Base-by-base conservation (phyloP, 1,140 invertebrate species). In the Pogonomyrmex barbatus region DNA sequence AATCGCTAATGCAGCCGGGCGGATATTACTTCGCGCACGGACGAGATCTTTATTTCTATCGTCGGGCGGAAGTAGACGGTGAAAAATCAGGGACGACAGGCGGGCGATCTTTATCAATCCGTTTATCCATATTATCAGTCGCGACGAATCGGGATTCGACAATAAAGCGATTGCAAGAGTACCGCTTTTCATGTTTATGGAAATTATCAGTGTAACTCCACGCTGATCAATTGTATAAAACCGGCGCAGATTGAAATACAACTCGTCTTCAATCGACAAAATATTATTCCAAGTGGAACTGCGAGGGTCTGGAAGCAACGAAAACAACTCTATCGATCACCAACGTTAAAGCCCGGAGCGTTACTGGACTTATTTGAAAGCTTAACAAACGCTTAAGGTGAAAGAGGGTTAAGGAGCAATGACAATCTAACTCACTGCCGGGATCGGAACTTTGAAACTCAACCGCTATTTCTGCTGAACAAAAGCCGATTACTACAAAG, bases 361-460 rank as follows among this genome's bases (percentile, higher is more conserved):
- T 65, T 24, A 52, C 42, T 36, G 30, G 56, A 83, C 79, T 83
- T 83, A 60, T 73, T 83, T 73, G 47, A 65, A 82, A 75, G 76
- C 42, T 52, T 75, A 58, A 54, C 52, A 60, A 87, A 88, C 68
- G 84, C 52, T 77, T 75, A 45, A 54, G 52, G 56, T 52, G 87
- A 8, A 82, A 30, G 65, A 50, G 70, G 39, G 73, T 33, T 82
- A 62, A 87, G 47, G 24, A 60, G 63, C 56, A 81, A 70, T 45
- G 87, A 84, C 71, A 58, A 86, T 63, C 60, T 58, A 60, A 52
- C 42, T 77, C 45, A 39, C 70, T 62, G 52, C 60, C 54, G 4
- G 54, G 63, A 77, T 70, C 70, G 70, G 67, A 88, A 84, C 70
- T 77, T 68, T 52, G 71, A 68, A 82, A 71, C 56, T 70, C 70